Evolutionary conservation across 2,888 invertebrate species (phyloP), one percentile per base, ranked within the genome.

Genomic region (Carpatolechia fugitivella): DNA sequence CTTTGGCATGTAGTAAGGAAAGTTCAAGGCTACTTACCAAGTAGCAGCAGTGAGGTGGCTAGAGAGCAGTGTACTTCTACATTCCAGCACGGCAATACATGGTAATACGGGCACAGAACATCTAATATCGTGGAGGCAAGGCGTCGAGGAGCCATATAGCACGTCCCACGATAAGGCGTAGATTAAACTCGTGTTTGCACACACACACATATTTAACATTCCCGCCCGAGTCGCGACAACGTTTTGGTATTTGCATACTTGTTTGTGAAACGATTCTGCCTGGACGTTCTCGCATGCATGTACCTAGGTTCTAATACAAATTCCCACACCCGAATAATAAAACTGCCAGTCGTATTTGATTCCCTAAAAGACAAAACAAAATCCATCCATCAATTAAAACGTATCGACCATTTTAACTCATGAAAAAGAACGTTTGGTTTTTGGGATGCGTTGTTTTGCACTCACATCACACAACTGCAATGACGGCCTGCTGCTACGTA

Each of bases 121-220:
- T 16, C 30, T 20, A 52, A 52, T 52, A 52, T 56, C 48, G 31
- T 11, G 36, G 41, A 63, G 60, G 63, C 64, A 61, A 62, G 56
- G 61, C 63, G 65, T 63, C 46, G 30, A 33, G 35, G 20, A 49
- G 36, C 29, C 55, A 49, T 52, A 55, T 55, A 55, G 52, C 55
- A 65, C 59, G 66, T 61, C 66, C 65, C 67, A 66, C 79, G 85
- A 85, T 85, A 86, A 85, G 82, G 83, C 79, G 78, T 74, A 87
- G 87, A 88, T 87, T 87, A 87, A 85, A 85, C 83, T 74, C 74
- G 68, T 85, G 86, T 86, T 85, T 84, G 75, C 84, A 79, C 85
- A 80, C 80, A 80, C 80, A 80, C 82, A 84, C 81, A 82, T 85
- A 82, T 83, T 85, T 80, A 81, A 80, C 84, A 82, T 85, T 82